These are phyloP conservation scores for Lochmaea crataegi DNA, from an alignment of 2,888 invertebrate genomes.

Conservation along the genomic window DNA sequence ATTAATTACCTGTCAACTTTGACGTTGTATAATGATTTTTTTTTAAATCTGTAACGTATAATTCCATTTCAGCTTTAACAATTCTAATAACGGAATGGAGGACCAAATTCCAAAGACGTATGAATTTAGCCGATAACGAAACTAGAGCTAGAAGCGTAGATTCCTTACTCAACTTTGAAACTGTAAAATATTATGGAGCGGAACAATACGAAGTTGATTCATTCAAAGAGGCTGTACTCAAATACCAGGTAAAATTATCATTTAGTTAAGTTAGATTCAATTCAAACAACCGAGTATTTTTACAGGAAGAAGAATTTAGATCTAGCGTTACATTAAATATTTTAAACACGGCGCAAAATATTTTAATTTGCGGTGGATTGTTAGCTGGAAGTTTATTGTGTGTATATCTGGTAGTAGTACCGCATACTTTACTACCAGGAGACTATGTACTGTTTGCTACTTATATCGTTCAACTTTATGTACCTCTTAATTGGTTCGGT, in stretches of 20 bases:
- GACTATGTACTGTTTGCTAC: constrained; percentile 97
- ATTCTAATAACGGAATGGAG: constrained; percentile 97
- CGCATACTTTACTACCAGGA: constrained; percentile 82
- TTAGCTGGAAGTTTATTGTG: constrained; percentile 89
- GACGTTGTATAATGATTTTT: too few species aligned
- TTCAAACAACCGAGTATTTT: constrained; percentile 45
- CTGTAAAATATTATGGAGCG: constrained; percentile 97
- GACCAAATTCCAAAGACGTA: constrained; percentile 91
- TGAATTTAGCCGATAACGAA: constrained; percentile 95
- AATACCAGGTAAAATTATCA: constrained; percentile 78
- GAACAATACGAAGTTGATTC: constrained; percentile 91
- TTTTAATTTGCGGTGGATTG: constrained; percentile 88
- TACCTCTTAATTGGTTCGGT: constrained; percentile 97
- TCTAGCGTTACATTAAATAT: constrained; percentile 87
- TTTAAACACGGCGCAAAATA: constrained; percentile 90
- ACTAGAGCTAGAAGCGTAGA: constrained; percentile 93
- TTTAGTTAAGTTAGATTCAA: neutral
- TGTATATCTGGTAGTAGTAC: constrained; percentile 83
- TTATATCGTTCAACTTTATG: constrained; percentile 94
- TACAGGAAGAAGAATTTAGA: constrained; percentile 90
- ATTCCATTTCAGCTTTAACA: constrained; percentile 78
- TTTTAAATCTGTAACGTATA: neutral
- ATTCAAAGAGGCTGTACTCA: constrained; percentile 85
- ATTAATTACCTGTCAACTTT: too few species aligned
- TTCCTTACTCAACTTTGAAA: constrained; percentile 97